These are phyloP conservation scores for Drosophila differens DNA, from an alignment of 2,888 invertebrate species.

Conservation along the genomic window DNA sequence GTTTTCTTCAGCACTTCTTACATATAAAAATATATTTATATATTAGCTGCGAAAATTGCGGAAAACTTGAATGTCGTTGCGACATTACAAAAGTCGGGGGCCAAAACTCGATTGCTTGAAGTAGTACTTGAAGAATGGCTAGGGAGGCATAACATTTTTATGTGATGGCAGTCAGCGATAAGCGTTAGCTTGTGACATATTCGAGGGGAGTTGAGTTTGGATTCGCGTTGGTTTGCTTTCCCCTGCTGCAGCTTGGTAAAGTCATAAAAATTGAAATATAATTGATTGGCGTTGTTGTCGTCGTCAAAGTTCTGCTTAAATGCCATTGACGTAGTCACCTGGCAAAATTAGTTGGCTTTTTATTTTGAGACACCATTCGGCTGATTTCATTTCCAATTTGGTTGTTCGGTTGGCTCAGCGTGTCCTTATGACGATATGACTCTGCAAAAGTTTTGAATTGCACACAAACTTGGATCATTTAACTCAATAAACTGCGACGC, in stretches of 20 bases:
- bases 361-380: slow-evolving; percentile 66
- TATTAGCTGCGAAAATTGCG: not conserved
- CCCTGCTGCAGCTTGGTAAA: slow-evolving; percentile 31
- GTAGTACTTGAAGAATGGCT: not conserved
- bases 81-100: not conserved
- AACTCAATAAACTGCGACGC: slow-evolving; percentile 62
- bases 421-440: slow-evolving; percentile 21
- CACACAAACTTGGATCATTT: slow-evolving; percentile 58
- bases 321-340: slow-evolving; percentile 68
- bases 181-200: slow-evolving; percentile 46
- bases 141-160: slow-evolving; percentile 3
- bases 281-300: slow-evolving; percentile 74
- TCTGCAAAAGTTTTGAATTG: slow-evolving; percentile 49
- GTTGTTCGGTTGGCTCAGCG: not conserved
- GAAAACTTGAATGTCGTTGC: slow-evolving; percentile 13
- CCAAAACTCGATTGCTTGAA: slow-evolving; percentile 10
- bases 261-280: slow-evolving; percentile 76
- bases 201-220: slow-evolving; percentile 5
- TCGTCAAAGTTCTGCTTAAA: slow-evolving; percentile 27
- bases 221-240: slow-evolving; percentile 5
- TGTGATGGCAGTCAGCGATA: slow-evolving; percentile 64
- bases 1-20: not conserved
- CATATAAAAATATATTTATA: not conserved
- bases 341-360: slow-evolving; percentile 65
- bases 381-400: slow-evolving; percentile 34